phyloP scores from a whole-genome alignment of 2,888 invertebrate genomes.

The Orgyia antiqua region DNA sequence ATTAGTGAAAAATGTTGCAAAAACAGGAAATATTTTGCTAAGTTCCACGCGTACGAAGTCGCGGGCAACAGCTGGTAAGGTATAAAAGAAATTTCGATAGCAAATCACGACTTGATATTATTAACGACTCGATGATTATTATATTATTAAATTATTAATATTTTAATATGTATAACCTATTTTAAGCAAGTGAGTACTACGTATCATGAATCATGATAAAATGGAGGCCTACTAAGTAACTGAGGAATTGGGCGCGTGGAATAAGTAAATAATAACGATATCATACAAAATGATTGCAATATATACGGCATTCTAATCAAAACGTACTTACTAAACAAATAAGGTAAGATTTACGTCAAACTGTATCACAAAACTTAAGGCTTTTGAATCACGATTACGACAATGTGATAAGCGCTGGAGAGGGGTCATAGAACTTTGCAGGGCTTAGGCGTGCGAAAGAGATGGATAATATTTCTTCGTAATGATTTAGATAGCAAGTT shows the following conservation, averaged over 20 bases:
- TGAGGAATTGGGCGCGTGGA: conserved; percentile 42
- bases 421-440: conserved; percentile 68
- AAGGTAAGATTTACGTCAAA: conserved; percentile 21
- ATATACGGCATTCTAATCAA: conserved; percentile 8
- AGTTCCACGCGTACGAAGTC: too few relatives aligned
- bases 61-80: too few relatives aligned
- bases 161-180: too few relatives aligned
- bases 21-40: too few relatives aligned
- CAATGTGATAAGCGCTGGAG: conserved; percentile 64
- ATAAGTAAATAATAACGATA: conserved; percentile 44
- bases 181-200: neutral
- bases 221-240: conserved; percentile 9
- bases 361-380: conserved; percentile 26
- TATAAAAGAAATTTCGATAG: too few relatives aligned
- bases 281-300: conserved; percentile 34
- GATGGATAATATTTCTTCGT: conserved; percentile 19
- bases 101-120: too few relatives aligned
- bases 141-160: too few relatives aligned
- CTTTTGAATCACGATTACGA: conserved; percentile 32
- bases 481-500: conserved; percentile 12
- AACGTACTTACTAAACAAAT: conserved; percentile 16
- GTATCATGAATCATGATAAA: neutral
- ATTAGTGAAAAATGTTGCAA: too few relatives aligned
- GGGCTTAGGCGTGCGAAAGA: conserved; percentile 38
- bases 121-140: too few relatives aligned